These are phyloP conservation scores for Philhelius pedissequus DNA, from an alignment of 2,888 invertebrate species.

Conservation along the genomic window DNA sequence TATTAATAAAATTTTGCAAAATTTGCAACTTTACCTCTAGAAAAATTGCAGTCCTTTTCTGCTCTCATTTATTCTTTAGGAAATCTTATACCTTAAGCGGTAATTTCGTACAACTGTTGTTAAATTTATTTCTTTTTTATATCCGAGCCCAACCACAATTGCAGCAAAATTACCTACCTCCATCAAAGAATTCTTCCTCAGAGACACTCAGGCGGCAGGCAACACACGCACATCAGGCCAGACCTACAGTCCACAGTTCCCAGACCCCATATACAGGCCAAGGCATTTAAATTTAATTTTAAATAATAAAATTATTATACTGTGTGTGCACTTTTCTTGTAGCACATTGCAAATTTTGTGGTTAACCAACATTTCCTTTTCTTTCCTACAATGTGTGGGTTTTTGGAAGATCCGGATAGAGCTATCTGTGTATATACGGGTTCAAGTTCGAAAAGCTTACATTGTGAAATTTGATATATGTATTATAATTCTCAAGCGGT, in stretches of 20 bases:
- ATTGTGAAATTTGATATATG: constrained; percentile 39
- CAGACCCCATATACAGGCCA: no score
- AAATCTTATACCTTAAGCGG: not conserved
- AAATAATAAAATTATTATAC: constrained; percentile 19
- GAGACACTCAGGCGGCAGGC: not conserved
- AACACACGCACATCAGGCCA: not conserved
- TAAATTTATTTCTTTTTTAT: constrained; percentile 40
- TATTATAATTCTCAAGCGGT: constrained; percentile 47
- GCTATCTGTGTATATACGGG: no score
- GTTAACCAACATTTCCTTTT: constrained; percentile 22
- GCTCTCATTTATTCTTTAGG: not conserved
- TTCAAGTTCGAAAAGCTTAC: constrained; percentile 4
- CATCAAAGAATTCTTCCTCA: not conserved
- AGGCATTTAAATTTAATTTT: constrained; percentile 18
- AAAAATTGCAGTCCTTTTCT: not conserved
- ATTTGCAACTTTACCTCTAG: not conserved
- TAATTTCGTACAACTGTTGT: constrained; percentile 33
- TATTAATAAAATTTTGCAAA: not conserved
- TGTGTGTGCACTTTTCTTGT: constrained; percentile 13
- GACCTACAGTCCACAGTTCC: no score
- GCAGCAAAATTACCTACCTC: not conserved
- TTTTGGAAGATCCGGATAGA: no score
- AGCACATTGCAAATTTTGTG: constrained; percentile 51
- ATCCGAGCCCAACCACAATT: not conserved
- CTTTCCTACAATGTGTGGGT: not conserved